Evolutionary conservation across 2,113 vertebrate species (phyloP).

Genomic region (Platichthys flesus): DNA sequence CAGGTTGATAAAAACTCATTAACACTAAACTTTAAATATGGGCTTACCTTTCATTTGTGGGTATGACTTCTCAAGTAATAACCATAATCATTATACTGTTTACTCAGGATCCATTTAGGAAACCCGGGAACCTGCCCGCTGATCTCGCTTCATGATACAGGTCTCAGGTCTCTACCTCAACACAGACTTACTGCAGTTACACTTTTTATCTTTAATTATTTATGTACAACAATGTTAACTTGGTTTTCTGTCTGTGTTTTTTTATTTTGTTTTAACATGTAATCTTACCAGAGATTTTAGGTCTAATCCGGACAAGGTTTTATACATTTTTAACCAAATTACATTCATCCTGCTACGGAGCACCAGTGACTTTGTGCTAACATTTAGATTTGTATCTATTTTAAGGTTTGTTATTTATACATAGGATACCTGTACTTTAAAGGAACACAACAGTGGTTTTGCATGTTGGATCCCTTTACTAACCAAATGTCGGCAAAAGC

Average conservation of each 20-base stretch:
- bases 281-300: constrained; percentile 11
- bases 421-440: neutral
- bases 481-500: neutral
- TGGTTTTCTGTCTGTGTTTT: constrained; percentile 30
- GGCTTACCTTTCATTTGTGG: neutral
- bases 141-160: constrained; percentile 25
- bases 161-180: constrained; percentile 74
- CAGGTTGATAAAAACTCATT: neutral
- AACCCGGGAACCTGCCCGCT: neutral
- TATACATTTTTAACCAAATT: constrained; percentile 7
- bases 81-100: neutral
- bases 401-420: constrained; percentile 37
- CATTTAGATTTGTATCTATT: constrained; percentile 9
- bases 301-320: constrained; percentile 5
- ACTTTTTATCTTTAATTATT: constrained; percentile 57
- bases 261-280: constrained; percentile 35
- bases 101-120: neutral
- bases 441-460: neutral
- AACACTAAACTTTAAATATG: neutral
- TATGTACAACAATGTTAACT: constrained; percentile 27
- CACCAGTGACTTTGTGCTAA: constrained; percentile 10
- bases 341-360: neutral
- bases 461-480: neutral
- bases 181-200: constrained; percentile 38
- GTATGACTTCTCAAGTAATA: neutral